These are phyloP conservation scores for Peromyscus melanophrys DNA, from an alignment of 2,797 vertebrate genomes.

Conservation along the genomic window DNA sequence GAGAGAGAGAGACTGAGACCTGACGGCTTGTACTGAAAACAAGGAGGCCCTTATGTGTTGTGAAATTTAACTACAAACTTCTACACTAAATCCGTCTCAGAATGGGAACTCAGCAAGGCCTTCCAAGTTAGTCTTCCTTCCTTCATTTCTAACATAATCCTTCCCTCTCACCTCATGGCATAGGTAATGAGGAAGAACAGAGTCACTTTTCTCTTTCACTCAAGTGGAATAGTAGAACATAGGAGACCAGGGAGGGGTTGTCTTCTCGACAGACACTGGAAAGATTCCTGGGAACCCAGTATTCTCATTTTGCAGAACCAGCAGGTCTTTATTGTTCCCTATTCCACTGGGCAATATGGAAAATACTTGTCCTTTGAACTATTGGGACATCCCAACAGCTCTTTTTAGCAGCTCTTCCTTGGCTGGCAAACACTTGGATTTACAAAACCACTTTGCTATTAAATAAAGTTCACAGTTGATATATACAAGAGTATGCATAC, in stretches of 20 bases:
- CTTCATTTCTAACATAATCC: background rate
- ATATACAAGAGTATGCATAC: background rate
- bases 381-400: background rate
- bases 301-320: background rate
- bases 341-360: background rate
- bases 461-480: background rate
- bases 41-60: background rate
- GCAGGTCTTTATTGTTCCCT: background rate
- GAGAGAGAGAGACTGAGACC: background rate
- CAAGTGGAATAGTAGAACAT: background rate
- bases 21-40: background rate
- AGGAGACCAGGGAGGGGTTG: background rate
- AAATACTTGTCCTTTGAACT: background rate
- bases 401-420: background rate
- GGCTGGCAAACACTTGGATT: background rate
- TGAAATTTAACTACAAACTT: background rate
- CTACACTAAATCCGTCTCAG: background rate
- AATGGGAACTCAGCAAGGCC: background rate
- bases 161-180: background rate
- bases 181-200: background rate
- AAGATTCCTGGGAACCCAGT: background rate
- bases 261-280: background rate
- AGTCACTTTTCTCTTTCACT: background rate
- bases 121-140: background rate
- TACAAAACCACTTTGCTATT: background rate